Evolutionary conservation across 2,888 invertebrate genomes (phyloP), one percentile per base, ranked within the genome.

Genomic region (Acronicta psi): DNA sequence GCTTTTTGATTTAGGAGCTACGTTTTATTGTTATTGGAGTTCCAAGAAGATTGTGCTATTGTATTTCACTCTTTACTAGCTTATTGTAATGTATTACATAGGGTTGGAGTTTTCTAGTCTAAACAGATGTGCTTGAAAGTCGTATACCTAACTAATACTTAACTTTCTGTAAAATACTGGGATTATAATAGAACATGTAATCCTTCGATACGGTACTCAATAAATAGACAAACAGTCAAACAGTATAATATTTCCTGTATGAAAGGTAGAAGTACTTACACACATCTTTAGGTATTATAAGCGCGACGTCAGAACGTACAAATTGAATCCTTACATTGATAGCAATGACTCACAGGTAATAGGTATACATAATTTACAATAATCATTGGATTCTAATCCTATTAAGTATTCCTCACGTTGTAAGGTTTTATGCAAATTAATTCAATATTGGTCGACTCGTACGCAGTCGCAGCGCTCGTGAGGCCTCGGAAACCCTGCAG

Each of bases 361-460:
- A n/a, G n/a, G n/a, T n/a, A 51, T 29, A 44, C 41, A 54, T 25
- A 62, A 59, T 56, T 61, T 47, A 58, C 50, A 53, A 41, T 54
- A 51, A 18, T 43, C 13, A 34, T 46, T 50, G 59, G 46, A 50
- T 29, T 29, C 16, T 74, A 74, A 74, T 74, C 73, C 37, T n/a
- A 20, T 74, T 74, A 74, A 45, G 40, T 41, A 20, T 42, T 44
- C 25, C 44, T 11, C 14, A 13, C 31, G 16, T 73, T 73, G 49
- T 69, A 74, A 55, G 74, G 75, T 65, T 74, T 73, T 50, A 61
- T 57, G 29, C 6, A 45, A 66, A 66, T 69, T 74, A 74, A 71
- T 74, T 65, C 60, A 74, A 69, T 71, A 74, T 69, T 71, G 62
- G 34, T 34, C 5, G 34, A 34, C 38, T 66, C 47, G 49, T 18